phyloP scores from a whole-genome alignment of 1,140 invertebrate species.

The Drosophila melanogaster region DNA sequence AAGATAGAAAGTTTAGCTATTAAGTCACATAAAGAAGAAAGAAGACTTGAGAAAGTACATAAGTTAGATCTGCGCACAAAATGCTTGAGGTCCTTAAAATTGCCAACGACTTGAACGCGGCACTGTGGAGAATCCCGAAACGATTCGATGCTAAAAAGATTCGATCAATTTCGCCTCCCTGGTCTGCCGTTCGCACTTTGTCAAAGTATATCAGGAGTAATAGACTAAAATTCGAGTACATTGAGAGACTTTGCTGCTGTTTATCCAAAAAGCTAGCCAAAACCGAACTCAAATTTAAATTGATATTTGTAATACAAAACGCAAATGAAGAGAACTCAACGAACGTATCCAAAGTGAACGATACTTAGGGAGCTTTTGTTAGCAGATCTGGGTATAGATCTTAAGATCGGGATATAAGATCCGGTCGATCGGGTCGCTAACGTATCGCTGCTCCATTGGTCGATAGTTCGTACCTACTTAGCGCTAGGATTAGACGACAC shows the following conservation, averaged over 20 bases:
- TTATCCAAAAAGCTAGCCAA: constrained; percentile 67
- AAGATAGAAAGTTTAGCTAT: background rate
- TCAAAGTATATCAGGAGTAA: constrained; percentile 84
- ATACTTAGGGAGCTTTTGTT: constrained; percentile 35
- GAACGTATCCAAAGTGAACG: constrained; percentile 34
- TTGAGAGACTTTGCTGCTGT: constrained; percentile 62
- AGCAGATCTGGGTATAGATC: background rate
- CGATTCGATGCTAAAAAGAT: constrained; percentile 28
- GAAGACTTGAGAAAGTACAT: background rate
- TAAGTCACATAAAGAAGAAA: background rate
- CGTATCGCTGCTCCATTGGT: constrained; percentile 17
- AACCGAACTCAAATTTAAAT: constrained; percentile 61
- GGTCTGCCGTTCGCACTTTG: constrained; percentile 60
- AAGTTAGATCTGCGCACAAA: constrained; percentile 44
- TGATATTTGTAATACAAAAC: constrained; percentile 44
- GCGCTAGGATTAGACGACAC: constrained; percentile 47
- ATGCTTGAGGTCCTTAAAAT: constrained; percentile 75
- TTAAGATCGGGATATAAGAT: constrained; percentile 11
- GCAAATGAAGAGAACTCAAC: constrained; percentile 41
- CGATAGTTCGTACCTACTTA: constrained; percentile 46
- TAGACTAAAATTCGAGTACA: constrained; percentile 85
- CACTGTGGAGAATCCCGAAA: constrained; percentile 40
- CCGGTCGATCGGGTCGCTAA: constrained; percentile 16
- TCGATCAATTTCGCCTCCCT: constrained; percentile 12
- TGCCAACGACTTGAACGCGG: constrained; percentile 76